Conservation (phyloP, 2,888 invertebrate genomes). For the Graphium colonna region DNA sequence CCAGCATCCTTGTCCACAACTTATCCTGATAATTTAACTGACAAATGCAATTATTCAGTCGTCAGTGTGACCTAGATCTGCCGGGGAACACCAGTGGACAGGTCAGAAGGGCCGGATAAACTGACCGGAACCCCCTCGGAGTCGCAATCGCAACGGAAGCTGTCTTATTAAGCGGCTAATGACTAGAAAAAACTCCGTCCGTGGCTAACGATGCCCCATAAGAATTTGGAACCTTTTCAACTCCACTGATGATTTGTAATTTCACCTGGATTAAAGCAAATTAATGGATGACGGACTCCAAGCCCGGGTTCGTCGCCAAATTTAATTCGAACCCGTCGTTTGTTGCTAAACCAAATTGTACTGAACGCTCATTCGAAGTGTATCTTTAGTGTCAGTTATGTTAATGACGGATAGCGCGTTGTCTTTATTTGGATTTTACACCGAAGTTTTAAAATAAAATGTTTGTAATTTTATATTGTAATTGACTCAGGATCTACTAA, state of each 20-base stretch:
- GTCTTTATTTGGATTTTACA: too few species aligned
- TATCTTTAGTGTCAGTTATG: not conserved
- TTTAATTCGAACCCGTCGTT: too few species aligned
- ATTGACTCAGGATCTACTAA: too few species aligned
- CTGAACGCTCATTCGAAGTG: not conserved
- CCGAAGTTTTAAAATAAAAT: too few species aligned
- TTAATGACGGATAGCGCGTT: too few species aligned
- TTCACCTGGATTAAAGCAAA: constrained; percentile 1
- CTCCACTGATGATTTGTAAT: not conserved
- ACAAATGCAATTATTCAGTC: too few species aligned
- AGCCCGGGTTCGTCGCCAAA: not conserved
- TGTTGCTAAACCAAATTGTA: not conserved
- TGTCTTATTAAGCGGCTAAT: constrained; percentile 15
- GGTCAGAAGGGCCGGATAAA: constrained; percentile 2
- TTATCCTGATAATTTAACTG: too few species aligned
- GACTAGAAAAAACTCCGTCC: constrained; percentile 6
- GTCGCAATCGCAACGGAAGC: constrained; percentile 2
- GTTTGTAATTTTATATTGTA: too few species aligned
- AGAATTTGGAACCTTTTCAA: constrained; percentile 13
- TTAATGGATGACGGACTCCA: not conserved
- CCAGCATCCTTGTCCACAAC: too few species aligned
- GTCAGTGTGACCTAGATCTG: not conserved
- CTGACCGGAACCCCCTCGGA: constrained; percentile 5
- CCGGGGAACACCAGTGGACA: not conserved
- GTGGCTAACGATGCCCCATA: not conserved